Percentiles rank a stretch among this genome's conserved stretches.
Evolutionary conservation across 2,888 invertebrate species (phyloP).

Genomic region (Scaptomyza cyrtandrae): DNA sequence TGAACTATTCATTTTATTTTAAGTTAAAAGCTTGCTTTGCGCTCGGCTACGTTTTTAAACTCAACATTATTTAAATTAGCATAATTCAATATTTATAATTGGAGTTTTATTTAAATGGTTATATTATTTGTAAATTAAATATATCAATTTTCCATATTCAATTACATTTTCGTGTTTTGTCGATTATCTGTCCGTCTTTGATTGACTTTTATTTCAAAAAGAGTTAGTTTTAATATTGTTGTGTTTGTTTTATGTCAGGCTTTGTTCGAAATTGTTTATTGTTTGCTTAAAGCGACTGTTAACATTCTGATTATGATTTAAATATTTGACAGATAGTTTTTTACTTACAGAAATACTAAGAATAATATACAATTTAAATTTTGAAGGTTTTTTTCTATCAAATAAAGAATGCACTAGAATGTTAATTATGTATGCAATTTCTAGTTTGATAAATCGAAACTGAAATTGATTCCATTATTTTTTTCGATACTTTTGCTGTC

Average conservation of each 20-base stretch:
- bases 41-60: not conserved
- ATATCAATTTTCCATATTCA: not conserved
- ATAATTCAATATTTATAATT: not conserved
- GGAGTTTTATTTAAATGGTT: not conserved
- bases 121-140: not conserved
- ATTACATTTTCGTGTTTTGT: not conserved
- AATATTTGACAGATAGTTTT: not conserved
- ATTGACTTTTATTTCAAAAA: not conserved
- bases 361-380: too few species aligned
- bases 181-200: not conserved
- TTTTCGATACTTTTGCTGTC: conserved; percentile 1
- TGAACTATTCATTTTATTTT: not conserved
- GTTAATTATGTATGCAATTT: not conserved
- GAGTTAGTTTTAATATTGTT: not conserved
- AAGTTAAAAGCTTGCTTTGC: not conserved
- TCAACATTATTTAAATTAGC: not conserved
- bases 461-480: conserved; percentile 11
- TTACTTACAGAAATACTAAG: too few species aligned
- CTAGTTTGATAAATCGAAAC: not conserved
- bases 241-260: not conserved
- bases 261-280: not conserved
- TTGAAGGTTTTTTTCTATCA: too few species aligned
- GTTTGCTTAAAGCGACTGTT: too few species aligned
- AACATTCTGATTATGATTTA: too few species aligned
- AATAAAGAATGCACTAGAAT: not conserved